These are phyloP conservation scores for Mercenaria mercenaria DNA, from an alignment of 1,140 invertebrate genomes.

Conservation along the genomic window DNA sequence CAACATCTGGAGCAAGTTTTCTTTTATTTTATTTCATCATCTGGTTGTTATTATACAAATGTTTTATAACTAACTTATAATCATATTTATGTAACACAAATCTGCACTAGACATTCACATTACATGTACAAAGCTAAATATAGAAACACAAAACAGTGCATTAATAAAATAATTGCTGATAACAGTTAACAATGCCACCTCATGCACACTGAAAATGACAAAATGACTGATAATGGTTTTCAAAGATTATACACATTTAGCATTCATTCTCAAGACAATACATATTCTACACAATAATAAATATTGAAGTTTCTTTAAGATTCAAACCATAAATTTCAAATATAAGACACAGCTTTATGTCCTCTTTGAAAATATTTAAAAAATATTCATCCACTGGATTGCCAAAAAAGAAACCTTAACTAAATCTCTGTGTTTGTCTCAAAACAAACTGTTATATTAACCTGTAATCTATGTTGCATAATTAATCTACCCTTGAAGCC, in stretches of 20 bases:
- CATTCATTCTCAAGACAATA: not conserved
- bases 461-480: too few species aligned
- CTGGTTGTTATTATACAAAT: not conserved
- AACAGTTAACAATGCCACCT: not conserved
- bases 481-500: too few species aligned
- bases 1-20: too few species aligned
- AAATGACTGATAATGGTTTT: not conserved
- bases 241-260: not conserved
- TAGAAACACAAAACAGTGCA: conserved; percentile 22
- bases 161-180: not conserved
- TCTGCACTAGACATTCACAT: conserved; percentile 12
- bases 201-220: not conserved
- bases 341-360: too few species aligned
- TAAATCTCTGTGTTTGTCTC: too few species aligned
- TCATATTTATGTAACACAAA: not conserved
- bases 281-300: too few species aligned
- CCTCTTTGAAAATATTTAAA: too few species aligned
- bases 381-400: too few species aligned
- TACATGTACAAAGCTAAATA: conserved; percentile 29
- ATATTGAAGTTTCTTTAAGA: too few species aligned
- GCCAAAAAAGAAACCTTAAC: too few species aligned
- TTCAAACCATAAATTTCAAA: too few species aligned
- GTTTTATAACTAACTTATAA: not conserved
- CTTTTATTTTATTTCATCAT: conserved; percentile 20
- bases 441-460: too few species aligned